Evolutionary conservation across 2,113 vertebrate species (phyloP).

Genomic region (Rana temporaria): DNA sequence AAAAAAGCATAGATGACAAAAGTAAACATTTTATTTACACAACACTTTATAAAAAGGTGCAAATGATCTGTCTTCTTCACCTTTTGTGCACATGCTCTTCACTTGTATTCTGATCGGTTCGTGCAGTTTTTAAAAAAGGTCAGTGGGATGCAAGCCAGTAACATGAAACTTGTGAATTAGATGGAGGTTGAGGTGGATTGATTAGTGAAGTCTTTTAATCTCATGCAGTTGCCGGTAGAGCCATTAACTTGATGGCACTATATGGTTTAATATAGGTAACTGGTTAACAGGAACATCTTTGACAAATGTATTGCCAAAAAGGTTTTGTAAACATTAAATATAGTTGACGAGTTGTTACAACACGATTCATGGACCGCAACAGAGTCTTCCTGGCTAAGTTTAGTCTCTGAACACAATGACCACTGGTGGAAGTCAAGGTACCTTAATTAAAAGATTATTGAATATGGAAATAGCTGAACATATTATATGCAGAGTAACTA

Average conservation of each 20-base stretch:
- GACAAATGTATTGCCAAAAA: too few relatives aligned
- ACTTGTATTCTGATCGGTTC: not conserved
- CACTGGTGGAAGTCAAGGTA: too few relatives aligned
- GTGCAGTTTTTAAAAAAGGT: not conserved
- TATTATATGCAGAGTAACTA: not conserved
- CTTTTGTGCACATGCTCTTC: not conserved
- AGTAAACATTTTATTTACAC: conserved; percentile 81
- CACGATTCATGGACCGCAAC: not conserved
- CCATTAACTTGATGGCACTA: not conserved
- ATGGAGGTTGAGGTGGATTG: not conserved
- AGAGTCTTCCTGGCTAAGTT: not conserved
- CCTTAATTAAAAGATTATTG: not conserved
- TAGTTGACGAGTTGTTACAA: not conserved
- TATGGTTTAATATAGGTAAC: not conserved
- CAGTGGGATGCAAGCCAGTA: not conserved
- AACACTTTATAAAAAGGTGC: conserved; percentile 84
- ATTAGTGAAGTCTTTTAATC: not conserved
- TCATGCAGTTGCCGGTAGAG: not conserved
- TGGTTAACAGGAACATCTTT: not conserved
- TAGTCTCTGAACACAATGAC: not conserved
- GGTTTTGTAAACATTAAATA: conserved; percentile 1
- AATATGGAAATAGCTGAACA: too few relatives aligned
- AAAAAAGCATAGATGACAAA: conserved; percentile 84
- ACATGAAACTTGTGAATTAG: not conserved
- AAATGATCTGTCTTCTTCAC: conserved; percentile 67